Base-by-base conservation (phyloP, 2,888 invertebrate genomes). In the Iphiclides podalirius region DNA sequence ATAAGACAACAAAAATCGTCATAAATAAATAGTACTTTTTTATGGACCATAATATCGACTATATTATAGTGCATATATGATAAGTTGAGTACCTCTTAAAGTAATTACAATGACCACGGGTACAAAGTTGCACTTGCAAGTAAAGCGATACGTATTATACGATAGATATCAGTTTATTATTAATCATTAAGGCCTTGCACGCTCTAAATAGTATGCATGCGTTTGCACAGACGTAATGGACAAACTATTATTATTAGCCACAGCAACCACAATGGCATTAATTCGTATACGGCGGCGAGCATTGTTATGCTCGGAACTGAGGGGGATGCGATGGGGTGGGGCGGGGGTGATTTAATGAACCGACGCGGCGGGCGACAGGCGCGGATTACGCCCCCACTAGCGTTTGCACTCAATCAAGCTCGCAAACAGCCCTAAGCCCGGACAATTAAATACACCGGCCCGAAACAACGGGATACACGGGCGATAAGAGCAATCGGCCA, bases 341-440 rank as follows among this genome's bases (percentile, higher is more conserved):
- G 58, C 58, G 55, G 70, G 80, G 79, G 80, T 75, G 83, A 80
- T 78, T 86, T 86, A 87, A 87, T 85, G 85, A 85, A 81, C 80
- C 81, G 75, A 76, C 76, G 84, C 77, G 83, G 83, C 71, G 78
- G 78, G 74, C 76, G 84, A 83, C 84, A 76, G 75, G 72, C 79
- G 76, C 72, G 86, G 86, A 84, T 84, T 85, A 84, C 86, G 78
- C 85, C 85, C 81, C 83, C 79, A 73, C 79, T 70, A 75, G 67
- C 80, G 80, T 82, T 85, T 80, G 84, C 85, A 85, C 86, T 86
- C 85, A 86, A 87, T 87, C 86, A 86, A 77, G 75, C 84, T 77
- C 77, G 82, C 87, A 83, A 87, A 85, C 86, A 87, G 75, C 79
- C 74, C 80, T 80, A 79, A 84, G 77, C 82, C 74, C 67, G 70